Percentiles rank a stretch among this genome's conserved stretches.
Conservation (phyloP, 2,888 invertebrate species). For the Acronicta psi region DNA sequence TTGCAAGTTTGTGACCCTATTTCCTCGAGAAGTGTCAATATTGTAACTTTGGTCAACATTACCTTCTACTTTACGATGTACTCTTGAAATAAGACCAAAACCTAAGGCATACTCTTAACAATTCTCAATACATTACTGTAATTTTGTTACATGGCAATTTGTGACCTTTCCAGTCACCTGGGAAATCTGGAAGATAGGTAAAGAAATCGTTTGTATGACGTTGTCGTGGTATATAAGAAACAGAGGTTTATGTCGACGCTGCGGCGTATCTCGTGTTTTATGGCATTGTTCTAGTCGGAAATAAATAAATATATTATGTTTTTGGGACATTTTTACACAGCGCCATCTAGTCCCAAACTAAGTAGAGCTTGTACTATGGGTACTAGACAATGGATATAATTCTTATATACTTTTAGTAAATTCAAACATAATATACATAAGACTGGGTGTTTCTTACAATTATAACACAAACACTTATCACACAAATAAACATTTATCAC, state of each 20-base stretch:
- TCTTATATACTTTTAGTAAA: too few species aligned
- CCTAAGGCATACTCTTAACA: conserved; percentile 16
- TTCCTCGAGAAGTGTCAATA: background rate
- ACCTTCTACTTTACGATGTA: background rate
- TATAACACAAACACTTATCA: too few species aligned
- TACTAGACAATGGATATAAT: too few species aligned
- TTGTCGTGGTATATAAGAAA: conserved; percentile 9
- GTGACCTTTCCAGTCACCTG: conserved; percentile 47
- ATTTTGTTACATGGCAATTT: conserved; percentile 44
- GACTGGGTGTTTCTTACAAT: too few species aligned
- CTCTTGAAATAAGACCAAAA: background rate
- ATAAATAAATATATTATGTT: too few species aligned
- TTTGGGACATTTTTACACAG: too few species aligned
- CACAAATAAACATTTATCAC: too few species aligned
- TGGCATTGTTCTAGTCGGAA: background rate
- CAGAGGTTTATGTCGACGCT: conserved; percentile 21
- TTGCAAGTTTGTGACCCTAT: too few species aligned
- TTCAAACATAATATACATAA: too few species aligned
- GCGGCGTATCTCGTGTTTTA: conserved; percentile 25
- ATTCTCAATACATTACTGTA: conserved; percentile 36
- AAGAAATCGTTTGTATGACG: conserved; percentile 49
- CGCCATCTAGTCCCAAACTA: too few species aligned
- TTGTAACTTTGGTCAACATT: background rate
- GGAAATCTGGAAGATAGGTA: conserved; percentile 43
- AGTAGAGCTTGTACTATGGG: too few species aligned